Conservation (phyloP, 2,888 invertebrate genomes). For the Eurois occulta region DNA sequence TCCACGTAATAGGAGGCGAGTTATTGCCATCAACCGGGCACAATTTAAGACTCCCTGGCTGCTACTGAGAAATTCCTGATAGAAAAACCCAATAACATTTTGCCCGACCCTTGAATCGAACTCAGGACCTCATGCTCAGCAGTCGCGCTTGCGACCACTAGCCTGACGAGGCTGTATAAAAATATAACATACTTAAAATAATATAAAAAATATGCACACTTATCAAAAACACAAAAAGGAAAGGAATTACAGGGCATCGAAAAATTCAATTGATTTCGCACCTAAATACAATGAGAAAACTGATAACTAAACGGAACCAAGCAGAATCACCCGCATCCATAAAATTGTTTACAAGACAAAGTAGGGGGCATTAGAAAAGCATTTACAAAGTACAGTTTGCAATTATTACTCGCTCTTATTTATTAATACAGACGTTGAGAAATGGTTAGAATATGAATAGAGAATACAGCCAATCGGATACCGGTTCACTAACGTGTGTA, state of each 20-base stretch:
- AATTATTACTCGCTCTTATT: slow-evolving; percentile 50
- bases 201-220: background rate
- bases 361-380: slow-evolving; percentile 34
- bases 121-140: too few relatives aligned
- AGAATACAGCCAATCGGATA: slow-evolving; percentile 48
- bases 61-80: too few relatives aligned
- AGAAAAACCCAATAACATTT: too few relatives aligned
- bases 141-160: too few relatives aligned
- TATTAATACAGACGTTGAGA: slow-evolving; percentile 62
- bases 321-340: background rate
- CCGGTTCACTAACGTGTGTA: slow-evolving; percentile 60
- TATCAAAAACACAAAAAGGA: background rate
- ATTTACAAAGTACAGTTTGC: slow-evolving; percentile 46
- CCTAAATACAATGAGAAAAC: background rate
- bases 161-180: too few relatives aligned
- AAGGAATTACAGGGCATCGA: background rate
- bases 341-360: slow-evolving; percentile 44
- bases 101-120: too few relatives aligned
- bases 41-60: too few relatives aligned
- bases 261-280: background rate
- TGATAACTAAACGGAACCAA: background rate
- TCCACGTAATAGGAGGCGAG: too few relatives aligned
- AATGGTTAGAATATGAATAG: slow-evolving; percentile 57
- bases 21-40: too few relatives aligned
- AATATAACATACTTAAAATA: background rate